phyloP scores from a whole-genome alignment of 2,888 invertebrate species.

The Ectemnius continuus region DNA sequence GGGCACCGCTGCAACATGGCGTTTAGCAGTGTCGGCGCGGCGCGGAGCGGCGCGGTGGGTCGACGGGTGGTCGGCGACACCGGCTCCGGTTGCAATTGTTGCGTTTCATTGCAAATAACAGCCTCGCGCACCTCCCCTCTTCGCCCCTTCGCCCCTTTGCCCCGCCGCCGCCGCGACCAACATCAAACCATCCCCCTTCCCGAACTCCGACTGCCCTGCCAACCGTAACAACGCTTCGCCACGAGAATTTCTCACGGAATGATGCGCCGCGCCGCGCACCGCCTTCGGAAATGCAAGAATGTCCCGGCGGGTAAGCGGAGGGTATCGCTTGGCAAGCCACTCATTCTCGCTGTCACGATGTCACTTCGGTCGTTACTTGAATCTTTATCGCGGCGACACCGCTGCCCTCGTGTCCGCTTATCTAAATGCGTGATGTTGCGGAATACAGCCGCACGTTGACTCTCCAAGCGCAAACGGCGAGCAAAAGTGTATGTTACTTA shows the following conservation, averaged over 20 bases:
- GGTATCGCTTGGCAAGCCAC: conserved; percentile 28
- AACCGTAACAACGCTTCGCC: conserved; percentile 28
- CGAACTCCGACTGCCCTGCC: background rate
- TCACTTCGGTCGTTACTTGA: conserved; percentile 8
- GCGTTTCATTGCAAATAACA: conserved; percentile 74
- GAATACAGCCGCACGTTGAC: too few relatives aligned
- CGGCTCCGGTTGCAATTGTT: conserved; percentile 71
- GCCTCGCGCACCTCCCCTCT: conserved; percentile 37
- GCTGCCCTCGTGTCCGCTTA: too few relatives aligned
- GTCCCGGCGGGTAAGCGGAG: background rate
- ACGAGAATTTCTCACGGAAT: conserved; percentile 5
- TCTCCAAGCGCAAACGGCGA: too few relatives aligned
- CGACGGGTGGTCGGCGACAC: conserved; percentile 17
- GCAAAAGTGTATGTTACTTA: too few relatives aligned
- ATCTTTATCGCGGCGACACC: background rate
- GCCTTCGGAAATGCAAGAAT: conserved; percentile 43
- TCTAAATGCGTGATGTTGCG: too few relatives aligned
- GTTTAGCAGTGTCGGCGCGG: conserved; percentile 53
- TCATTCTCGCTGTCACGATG: conserved; percentile 20
- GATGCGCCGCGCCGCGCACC: conserved; percentile 13
- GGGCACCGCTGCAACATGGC: conserved; percentile 63
- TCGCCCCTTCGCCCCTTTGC: background rate
- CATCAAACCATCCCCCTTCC: background rate
- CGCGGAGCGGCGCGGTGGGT: background rate
- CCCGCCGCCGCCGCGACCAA: background rate